Base-by-base conservation (phyloP, 2,113 vertebrate genomes). In the Ictidomys tridecemlineatus region DNA sequence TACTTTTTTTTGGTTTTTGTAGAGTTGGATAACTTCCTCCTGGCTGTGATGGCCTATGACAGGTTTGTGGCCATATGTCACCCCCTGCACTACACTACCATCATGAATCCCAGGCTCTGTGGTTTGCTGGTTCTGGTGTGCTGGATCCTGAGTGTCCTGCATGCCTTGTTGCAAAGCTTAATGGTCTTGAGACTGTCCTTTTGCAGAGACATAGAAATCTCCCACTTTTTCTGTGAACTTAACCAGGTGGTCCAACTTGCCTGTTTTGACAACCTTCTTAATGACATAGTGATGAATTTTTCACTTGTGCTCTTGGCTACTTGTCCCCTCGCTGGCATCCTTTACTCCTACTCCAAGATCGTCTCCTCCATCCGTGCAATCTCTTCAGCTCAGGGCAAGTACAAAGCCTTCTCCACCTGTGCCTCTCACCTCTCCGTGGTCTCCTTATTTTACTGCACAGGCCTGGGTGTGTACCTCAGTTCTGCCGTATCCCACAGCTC, bases 11-110 rank as follows among this genome's bases (percentile, higher is more conserved):
- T 89, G 32, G 39, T 83, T 26, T 95, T 95, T 73, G 79, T 53
- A 87, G 83, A 48, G 24, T 58, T 88, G 8, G 93, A 95, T 17
- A 61, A 83, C 16, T 93, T 96, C 9, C 86, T 95, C 12, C 70
- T 93, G 34, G 58, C 82, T 32, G 76, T 56, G 26, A 95, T 97
- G 91, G 96, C 91, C 20, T 96, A 87, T 76, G 92, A 96, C 69
- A 2, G 69, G 2, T 87, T 73, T 39, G 67, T 89, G 14, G 78
- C 91, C 85, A 77, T 70, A 32, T 70, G 67, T 4, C 34, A 70
- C 67, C 32, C 67, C 6, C 67, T 70, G 67, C 67, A 70, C 17
- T 95, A 95, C 30, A 42, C 24, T 9, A 37, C 37, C 34, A 70
- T 93, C 74, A 93, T 97, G 94, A 95, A 32, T 26, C 39, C 45